These are phyloP conservation scores for Ambastaia sidthimunki DNA, from an alignment of 2,797 vertebrate species.

Conservation along the genomic window DNA sequence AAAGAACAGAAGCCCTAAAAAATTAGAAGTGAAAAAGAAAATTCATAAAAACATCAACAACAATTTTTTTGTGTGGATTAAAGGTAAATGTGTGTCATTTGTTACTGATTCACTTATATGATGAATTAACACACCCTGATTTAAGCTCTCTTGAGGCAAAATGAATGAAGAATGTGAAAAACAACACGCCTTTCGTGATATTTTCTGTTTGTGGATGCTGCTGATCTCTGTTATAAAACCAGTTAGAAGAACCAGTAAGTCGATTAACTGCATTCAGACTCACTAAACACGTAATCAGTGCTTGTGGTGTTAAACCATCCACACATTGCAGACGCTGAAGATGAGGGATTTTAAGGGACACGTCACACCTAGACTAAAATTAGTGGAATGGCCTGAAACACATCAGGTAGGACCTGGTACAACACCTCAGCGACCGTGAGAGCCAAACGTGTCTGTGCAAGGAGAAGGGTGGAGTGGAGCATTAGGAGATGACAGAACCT, in stretches of 20 bases:
- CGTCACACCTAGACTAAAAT: neutral
- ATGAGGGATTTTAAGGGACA: neutral
- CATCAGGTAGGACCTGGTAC: neutral
- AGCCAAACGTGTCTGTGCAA: constrained; percentile 28
- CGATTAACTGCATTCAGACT: neutral
- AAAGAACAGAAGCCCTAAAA: neutral
- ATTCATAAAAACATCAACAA: no score
- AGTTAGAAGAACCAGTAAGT: neutral
- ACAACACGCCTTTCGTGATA: neutral
- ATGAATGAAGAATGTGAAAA: neutral
- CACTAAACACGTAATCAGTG: neutral
- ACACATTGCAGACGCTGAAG: neutral
- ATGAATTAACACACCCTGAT: neutral
- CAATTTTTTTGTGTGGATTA: no score
- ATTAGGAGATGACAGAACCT: neutral
- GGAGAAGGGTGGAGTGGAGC: constrained; percentile 14
- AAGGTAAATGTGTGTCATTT: neutral
- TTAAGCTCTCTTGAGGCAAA: neutral
- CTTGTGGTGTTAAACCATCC: neutral
- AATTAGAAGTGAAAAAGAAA: no score
- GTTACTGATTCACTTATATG: neutral
- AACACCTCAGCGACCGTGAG: constrained; percentile 21
- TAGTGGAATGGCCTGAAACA: constrained; percentile 3
- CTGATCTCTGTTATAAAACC: neutral
- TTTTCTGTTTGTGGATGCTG: neutral